Conservation (phyloP, 1,140 invertebrate species). For the Drosophila rufa region DNA sequence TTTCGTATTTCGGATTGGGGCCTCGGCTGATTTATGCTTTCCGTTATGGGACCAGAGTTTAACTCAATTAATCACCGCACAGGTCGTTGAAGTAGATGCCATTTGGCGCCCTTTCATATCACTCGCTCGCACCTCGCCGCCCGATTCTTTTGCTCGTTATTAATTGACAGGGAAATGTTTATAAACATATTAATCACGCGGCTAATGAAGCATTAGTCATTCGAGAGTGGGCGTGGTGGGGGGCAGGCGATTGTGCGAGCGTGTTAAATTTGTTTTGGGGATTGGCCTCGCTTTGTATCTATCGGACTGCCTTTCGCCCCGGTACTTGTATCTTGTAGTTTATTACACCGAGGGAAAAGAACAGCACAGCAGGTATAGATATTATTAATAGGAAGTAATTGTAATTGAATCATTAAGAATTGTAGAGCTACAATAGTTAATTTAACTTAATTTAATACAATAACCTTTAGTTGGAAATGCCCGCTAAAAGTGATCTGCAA, state of each 20-base stretch:
- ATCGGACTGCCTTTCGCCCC: constrained; percentile 31
- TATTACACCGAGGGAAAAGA: neutral
- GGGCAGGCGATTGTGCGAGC: constrained; percentile 33
- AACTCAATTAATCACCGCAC: constrained; percentile 49
- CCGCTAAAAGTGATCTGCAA: too few species aligned
- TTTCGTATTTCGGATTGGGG: constrained; percentile 13
- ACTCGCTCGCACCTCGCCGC: constrained; percentile 32
- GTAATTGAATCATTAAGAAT: too few species aligned
- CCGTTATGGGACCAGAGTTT: constrained; percentile 50
- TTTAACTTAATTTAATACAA: too few species aligned
- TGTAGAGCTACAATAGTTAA: too few species aligned
- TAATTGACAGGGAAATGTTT: constrained; percentile 81
- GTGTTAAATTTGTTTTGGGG: constrained; percentile 62
- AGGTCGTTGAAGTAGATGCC: constrained; percentile 33
- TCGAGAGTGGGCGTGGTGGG: constrained; percentile 38
- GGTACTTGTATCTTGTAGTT: constrained; percentile 44
- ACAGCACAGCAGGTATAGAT: too few species aligned
- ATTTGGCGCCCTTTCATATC: constrained; percentile 68
- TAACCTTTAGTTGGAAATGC: too few species aligned
- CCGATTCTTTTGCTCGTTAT: constrained; percentile 52
- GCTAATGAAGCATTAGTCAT: constrained; percentile 81
- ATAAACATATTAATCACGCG: constrained; percentile 82
- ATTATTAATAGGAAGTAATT: too few species aligned
- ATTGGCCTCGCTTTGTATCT: constrained; percentile 42
- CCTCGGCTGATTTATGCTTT: constrained; percentile 56